Conservation (phyloP, 2,888 invertebrate species). For the Cheilosia urbana region DNA sequence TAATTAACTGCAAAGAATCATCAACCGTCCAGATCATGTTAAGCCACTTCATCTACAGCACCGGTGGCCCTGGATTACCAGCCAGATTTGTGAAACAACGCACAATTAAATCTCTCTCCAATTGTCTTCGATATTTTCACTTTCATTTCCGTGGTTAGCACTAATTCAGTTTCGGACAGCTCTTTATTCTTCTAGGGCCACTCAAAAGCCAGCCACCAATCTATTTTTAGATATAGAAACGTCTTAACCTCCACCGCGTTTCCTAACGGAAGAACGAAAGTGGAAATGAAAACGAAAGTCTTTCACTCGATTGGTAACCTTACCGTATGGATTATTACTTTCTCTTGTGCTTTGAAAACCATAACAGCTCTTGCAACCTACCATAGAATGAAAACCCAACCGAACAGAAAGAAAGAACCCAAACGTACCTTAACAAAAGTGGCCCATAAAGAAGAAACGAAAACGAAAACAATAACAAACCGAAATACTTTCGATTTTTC, state of each 20-base stretch:
- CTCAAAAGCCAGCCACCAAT: constrained; percentile 22
- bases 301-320: constrained; percentile 60
- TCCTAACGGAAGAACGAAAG: constrained; percentile 62
- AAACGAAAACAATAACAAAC: constrained; percentile 10
- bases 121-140: not conserved
- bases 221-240: constrained; percentile 45
- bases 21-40: too few species aligned
- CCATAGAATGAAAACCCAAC: constrained; percentile 20
- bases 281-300: constrained; percentile 71
- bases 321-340: constrained; percentile 61
- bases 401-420: constrained; percentile 33
- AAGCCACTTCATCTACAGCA: too few species aligned
- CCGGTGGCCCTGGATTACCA: too few species aligned
- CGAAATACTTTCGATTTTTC: constrained; percentile 47
- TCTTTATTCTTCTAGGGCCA: not conserved
- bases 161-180: not conserved
- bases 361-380: constrained; percentile 6
- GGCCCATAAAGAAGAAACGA: not conserved
- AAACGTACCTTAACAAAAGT: constrained; percentile 25
- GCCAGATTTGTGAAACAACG: not conserved
- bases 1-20: too few species aligned
- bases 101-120: not conserved
- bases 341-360: constrained; percentile 68
- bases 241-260: constrained; percentile 13
- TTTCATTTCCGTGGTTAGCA: not conserved